These are phyloP conservation scores for Drosophila anomelani DNA, from an alignment of 2,888 invertebrate genomes.

Conservation along the genomic window DNA sequence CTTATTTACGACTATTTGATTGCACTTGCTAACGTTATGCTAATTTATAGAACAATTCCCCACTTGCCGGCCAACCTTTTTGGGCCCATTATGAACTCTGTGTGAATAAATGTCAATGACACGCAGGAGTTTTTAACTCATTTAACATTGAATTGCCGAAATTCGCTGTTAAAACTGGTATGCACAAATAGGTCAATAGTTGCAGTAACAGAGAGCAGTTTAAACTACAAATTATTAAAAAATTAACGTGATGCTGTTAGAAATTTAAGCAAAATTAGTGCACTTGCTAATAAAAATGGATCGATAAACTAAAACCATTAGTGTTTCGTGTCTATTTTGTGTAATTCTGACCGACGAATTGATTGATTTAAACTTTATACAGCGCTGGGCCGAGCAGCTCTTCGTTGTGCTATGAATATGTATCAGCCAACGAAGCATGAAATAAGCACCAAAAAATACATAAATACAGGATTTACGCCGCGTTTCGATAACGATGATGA, in stretches of 20 bases:
- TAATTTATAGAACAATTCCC: constrained; percentile 48
- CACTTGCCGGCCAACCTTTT: neutral
- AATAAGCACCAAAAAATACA: constrained; percentile 64
- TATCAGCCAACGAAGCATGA: constrained; percentile 67
- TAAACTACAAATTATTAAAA: constrained; percentile 2
- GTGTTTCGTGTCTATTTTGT: neutral
- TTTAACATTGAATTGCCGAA: constrained; percentile 14
- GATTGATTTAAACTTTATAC: constrained; percentile 37
- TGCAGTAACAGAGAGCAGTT: constrained; percentile 2
- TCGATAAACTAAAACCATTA: constrained; percentile 3
- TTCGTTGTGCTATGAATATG: constrained; percentile 40
- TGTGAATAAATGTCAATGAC: constrained; percentile 54
- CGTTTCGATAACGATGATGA: constrained; percentile 52
- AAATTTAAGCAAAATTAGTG: neutral
- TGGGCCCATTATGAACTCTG: constrained; percentile 22
- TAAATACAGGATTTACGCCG: constrained; percentile 75
- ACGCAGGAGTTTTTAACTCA: constrained; percentile 33
- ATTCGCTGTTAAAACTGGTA: neutral
- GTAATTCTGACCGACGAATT: neutral
- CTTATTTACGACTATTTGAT: constrained; percentile 77
- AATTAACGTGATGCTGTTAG: neutral
- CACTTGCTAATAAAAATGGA: neutral
- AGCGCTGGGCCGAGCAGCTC: neutral
- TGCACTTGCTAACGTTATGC: constrained; percentile 64
- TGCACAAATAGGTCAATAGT: constrained; percentile 7